Conservation (phyloP, 2,797 vertebrate genomes). For the Sciurus carolinensis region DNA sequence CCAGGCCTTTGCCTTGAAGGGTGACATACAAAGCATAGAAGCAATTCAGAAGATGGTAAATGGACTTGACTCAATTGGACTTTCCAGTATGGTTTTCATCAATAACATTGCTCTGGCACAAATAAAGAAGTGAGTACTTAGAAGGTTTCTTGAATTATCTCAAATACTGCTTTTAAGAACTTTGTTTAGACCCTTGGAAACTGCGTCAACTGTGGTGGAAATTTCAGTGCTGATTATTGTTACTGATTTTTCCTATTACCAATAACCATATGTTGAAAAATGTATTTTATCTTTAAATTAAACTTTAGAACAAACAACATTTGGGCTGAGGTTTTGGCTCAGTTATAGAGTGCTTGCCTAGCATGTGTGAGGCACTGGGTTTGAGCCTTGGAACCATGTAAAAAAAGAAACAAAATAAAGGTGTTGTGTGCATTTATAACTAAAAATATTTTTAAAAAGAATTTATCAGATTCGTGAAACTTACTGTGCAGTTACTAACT, state of each 20-base stretch:
- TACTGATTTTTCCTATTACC: slow-evolving; percentile 22
- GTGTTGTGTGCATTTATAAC: too few species aligned
- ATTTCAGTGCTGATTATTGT: background rate
- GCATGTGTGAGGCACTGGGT: too few species aligned
- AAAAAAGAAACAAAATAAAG: too few species aligned
- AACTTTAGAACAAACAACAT: background rate
- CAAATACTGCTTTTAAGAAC: slow-evolving; percentile 31
- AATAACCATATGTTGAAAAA: slow-evolving; percentile 53
- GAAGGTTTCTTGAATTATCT: slow-evolving; percentile 8
- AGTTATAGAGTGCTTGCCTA: too few species aligned
- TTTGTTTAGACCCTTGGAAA: slow-evolving; percentile 4
- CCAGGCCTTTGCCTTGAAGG: slow-evolving; percentile 89
- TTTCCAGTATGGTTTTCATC: slow-evolving; percentile 92
- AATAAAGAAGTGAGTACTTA: slow-evolving; percentile 93
- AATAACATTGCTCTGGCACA: slow-evolving; percentile 93
- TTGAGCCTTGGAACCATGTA: too few species aligned
- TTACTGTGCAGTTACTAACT: background rate
- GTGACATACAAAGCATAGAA: slow-evolving; percentile 90
- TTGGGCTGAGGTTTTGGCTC: too few species aligned
- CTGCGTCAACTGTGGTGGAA: background rate
- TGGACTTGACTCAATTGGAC: slow-evolving; percentile 75
- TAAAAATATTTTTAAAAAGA: too few species aligned
- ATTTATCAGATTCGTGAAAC: background rate
- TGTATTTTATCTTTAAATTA: slow-evolving; percentile 63
- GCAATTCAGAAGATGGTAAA: slow-evolving; percentile 89